phyloP scores from a whole-genome alignment of 2,113 vertebrate species.

The Perca fluviatilis region DNA sequence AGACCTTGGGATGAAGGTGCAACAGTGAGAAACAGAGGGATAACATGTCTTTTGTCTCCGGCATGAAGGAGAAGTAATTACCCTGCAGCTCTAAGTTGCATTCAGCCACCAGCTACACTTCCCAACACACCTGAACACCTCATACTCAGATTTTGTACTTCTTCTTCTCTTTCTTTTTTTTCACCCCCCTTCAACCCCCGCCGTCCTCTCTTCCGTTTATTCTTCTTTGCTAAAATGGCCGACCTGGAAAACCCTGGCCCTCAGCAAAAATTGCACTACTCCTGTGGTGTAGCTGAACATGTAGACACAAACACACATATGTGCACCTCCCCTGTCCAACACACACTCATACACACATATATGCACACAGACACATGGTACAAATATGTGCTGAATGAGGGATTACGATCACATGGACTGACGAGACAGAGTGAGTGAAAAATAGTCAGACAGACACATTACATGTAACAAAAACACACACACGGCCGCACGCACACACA shows the following conservation, averaged over 20 bases:
- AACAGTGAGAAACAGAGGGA: slow-evolving; percentile 49
- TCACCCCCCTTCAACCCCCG: slow-evolving; percentile 20
- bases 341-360: slow-evolving; percentile 35
- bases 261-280: slow-evolving; percentile 76
- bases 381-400: slow-evolving; percentile 54
- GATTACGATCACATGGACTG: slow-evolving; percentile 47
- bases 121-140: slow-evolving; percentile 40
- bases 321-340: slow-evolving; percentile 27
- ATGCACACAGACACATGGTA: slow-evolving; percentile 45
- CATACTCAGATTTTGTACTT: slow-evolving; percentile 17
- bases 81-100: slow-evolving; percentile 49
- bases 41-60: slow-evolving; percentile 63
- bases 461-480: slow-evolving; percentile 12
- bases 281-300: slow-evolving; percentile 68
- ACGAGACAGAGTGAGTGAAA: slow-evolving; percentile 56
- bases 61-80: slow-evolving; percentile 77
- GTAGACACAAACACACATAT: slow-evolving; percentile 43
- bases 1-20: slow-evolving; percentile 59
- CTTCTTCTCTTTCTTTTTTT: too few species aligned
- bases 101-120: slow-evolving; percentile 55
- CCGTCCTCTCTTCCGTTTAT: slow-evolving; percentile 57
- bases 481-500: slow-evolving; percentile 2
- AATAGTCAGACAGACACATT: slow-evolving; percentile 43
- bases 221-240: slow-evolving; percentile 79
- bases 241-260: slow-evolving; percentile 78